phyloP scores from a whole-genome alignment of 92 coral and sea anemone species.

The Zoanthus sansibaricus region DNA sequence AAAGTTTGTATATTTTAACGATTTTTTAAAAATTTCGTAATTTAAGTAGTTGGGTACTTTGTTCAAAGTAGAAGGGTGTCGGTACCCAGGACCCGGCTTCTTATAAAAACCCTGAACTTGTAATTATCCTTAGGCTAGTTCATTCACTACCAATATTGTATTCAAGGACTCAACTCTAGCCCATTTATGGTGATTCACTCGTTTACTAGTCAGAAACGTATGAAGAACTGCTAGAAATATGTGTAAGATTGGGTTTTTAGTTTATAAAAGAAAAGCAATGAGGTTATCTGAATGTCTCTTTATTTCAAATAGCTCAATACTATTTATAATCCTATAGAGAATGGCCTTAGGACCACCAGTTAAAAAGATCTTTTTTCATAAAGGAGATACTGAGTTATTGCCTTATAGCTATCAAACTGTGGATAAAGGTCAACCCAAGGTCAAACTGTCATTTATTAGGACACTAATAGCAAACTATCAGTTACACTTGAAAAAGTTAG shows the following conservation, averaged over 20 bases:
- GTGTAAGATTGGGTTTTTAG: background rate
- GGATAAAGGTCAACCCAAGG: background rate
- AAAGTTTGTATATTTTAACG: too few relatives aligned
- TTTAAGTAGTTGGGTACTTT: too few relatives aligned
- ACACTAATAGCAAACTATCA: background rate
- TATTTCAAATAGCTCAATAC: background rate
- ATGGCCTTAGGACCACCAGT: background rate
- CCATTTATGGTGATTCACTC: too few relatives aligned
- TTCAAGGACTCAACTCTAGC: too few relatives aligned
- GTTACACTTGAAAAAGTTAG: background rate
- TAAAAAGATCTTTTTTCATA: background rate
- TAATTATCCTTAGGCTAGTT: too few relatives aligned
- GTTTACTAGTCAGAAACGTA: too few relatives aligned
- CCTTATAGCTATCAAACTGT: background rate
- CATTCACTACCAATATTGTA: too few relatives aligned
- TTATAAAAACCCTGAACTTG: too few relatives aligned
- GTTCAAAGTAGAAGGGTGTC: too few relatives aligned
- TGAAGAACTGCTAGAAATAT: background rate
- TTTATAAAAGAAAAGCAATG: background rate
- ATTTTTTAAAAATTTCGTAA: too few relatives aligned
- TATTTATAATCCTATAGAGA: background rate
- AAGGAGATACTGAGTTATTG: background rate
- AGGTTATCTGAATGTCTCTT: background rate
- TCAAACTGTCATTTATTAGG: background rate
- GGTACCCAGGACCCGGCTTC: too few relatives aligned